Conservation (phyloP, 2,888 invertebrate species). For the Dynastes maya region DNA sequence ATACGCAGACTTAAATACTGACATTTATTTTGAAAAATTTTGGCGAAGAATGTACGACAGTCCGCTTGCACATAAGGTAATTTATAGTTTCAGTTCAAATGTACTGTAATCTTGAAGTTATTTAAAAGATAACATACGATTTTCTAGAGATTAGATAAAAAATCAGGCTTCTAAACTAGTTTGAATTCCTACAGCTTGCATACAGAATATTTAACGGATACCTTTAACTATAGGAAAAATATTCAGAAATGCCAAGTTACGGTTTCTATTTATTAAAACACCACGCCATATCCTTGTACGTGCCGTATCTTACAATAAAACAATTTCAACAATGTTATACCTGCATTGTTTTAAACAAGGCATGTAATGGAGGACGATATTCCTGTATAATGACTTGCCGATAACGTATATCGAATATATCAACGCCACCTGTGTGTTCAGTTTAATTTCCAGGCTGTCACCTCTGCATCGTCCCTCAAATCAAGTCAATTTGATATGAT, state of each 20-base stretch:
- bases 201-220: no score
- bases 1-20: no score
- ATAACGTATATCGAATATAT: slow-evolving; percentile 60
- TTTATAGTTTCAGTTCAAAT: no score
- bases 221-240: no score
- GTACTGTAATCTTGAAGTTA: no score
- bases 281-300: slow-evolving; percentile 4
- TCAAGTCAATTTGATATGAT: slow-evolving; percentile 56
- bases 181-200: no score
- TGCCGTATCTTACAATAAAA: slow-evolving; percentile 43
- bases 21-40: no score
- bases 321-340: slow-evolving; percentile 60
- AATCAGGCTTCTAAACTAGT: no score
- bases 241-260: background rate
- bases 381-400: slow-evolving; percentile 63
- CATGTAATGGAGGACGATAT: slow-evolving; percentile 61
- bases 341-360: slow-evolving; percentile 58
- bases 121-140: no score
- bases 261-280: background rate
- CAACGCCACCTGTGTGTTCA: slow-evolving; percentile 58
- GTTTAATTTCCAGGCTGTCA: slow-evolving; percentile 65
- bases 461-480: slow-evolving; percentile 59
- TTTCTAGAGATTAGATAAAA: no score
- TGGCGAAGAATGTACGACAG: no score
- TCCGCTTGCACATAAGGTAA: no score